Percentiles rank a stretch among this genome's conserved stretches.
Evolutionary conservation across 2,797 vertebrate genomes (phyloP).

Genomic region (Benthosema pterotum): DNA sequence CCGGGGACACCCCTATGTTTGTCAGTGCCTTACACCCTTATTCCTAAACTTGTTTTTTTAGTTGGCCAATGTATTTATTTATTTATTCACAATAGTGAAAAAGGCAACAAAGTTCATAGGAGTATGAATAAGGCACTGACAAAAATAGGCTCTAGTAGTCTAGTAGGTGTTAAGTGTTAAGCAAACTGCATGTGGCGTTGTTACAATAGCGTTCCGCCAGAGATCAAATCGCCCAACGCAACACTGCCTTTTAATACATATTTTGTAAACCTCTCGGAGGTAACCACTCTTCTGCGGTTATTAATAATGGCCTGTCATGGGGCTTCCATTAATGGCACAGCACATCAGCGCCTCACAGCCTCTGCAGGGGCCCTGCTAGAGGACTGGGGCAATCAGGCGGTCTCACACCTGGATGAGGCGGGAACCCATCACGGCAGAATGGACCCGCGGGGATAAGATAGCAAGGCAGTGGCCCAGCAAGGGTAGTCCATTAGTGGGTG

Average conservation of each 20-base stretch:
- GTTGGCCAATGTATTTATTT: no score
- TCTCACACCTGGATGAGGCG: constrained; percentile 68
- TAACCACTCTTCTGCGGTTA: constrained; percentile 44
- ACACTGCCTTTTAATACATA: constrained; percentile 14
- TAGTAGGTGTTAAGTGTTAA: no score
- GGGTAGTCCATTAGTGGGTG: constrained; percentile 73
- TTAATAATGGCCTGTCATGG: constrained; percentile 61
- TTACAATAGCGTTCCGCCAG: no score
- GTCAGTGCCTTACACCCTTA: no score
- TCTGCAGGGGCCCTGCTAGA: constrained; percentile 45
- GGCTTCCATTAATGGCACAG: constrained; percentile 39
- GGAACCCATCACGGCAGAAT: constrained; percentile 48
- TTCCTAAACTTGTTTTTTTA: no score
- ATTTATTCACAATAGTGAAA: no score
- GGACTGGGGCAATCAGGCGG: constrained; percentile 52
- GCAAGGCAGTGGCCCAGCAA: constrained; percentile 49
- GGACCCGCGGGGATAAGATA: constrained; percentile 76
- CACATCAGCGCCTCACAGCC: constrained; percentile 55
- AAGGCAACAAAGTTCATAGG: no score
- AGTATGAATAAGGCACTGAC: no score
- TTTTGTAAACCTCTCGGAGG: constrained; percentile 42
- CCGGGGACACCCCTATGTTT: no score
- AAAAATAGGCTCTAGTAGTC: no score
- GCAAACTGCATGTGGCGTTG: no score
- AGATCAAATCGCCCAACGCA: no score